Percentiles rank a stretch among this genome's conserved stretches.
phyloP scores from a whole-genome alignment of 2,888 invertebrate species.

The Habroteleia sp. region DNA sequence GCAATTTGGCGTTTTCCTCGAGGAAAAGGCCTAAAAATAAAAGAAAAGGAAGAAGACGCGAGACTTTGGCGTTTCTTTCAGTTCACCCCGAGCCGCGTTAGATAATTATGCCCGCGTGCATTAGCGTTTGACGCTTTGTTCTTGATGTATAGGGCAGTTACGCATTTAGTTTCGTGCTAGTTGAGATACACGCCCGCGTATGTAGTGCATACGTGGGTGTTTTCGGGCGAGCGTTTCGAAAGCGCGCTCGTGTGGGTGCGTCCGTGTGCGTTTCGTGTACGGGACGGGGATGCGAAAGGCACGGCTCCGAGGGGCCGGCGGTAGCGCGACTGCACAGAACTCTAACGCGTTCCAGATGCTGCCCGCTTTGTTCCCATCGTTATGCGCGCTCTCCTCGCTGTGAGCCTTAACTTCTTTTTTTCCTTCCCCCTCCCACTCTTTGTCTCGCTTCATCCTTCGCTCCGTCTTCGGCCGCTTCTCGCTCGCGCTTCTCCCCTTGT shows the following conservation, averaged over 20 bases:
- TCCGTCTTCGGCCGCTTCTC: no score
- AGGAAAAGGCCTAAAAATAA: no score
- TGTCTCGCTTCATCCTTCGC: no score
- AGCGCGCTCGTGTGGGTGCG: conserved; percentile 26
- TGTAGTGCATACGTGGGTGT: conserved; percentile 69
- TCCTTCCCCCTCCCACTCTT: conserved; percentile 12
- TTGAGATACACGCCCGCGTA: conserved; percentile 63
- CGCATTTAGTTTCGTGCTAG: conserved; percentile 66
- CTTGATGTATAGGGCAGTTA: conserved; percentile 73
- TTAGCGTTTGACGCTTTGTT: conserved; percentile 74
- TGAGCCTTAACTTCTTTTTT: conserved; percentile 41
- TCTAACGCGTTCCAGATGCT: conserved; percentile 80
- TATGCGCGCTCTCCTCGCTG: conserved; percentile 63
- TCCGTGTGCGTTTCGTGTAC: conserved; percentile 27
- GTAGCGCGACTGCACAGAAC: conserved; percentile 66
- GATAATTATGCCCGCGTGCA: conserved; percentile 66
- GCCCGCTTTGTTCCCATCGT: conserved; percentile 77
- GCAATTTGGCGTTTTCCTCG: no score
- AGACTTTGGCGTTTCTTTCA: conserved; percentile 10
- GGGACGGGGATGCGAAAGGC: conserved; percentile 49
- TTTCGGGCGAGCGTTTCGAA: conserved; percentile 55
- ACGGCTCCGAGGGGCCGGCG: conserved; percentile 43
- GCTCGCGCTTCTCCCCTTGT: no score
- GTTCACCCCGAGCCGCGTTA: conserved; percentile 21
- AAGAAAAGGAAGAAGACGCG: not conserved